A percentile compares a stretch with the other conserved stretches of the same genome.
Evolutionary conservation across 1,140 invertebrate genomes (phyloP).

Genomic region (Goniozus legneri): DNA sequence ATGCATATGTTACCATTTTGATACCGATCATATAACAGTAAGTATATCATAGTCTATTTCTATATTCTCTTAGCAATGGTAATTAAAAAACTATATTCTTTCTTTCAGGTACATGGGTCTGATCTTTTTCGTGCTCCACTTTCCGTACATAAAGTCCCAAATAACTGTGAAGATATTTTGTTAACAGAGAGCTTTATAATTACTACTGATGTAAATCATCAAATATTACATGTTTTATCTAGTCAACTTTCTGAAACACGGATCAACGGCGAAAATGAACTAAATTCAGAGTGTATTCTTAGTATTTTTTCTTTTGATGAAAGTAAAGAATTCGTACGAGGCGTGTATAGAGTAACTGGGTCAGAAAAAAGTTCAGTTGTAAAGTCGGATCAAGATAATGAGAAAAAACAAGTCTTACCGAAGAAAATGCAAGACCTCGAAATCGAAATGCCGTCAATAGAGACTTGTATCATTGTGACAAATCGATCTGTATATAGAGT

Average conservation of each 20-base stretch:
- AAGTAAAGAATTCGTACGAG: slow-evolving; percentile 49
- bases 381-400: slow-evolving; percentile 31
- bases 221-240: slow-evolving; percentile 59
- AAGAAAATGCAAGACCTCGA: slow-evolving; percentile 55
- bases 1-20: slow-evolving; percentile 53
- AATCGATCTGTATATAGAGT: slow-evolving; percentile 67
- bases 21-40: slow-evolving; percentile 55
- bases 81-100: slow-evolving; percentile 7
- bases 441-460: slow-evolving; percentile 53
- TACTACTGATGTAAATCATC: slow-evolving; percentile 52
- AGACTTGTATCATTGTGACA: slow-evolving; percentile 71
- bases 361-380: slow-evolving; percentile 31
- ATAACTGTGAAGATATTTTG: slow-evolving; percentile 55
- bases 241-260: slow-evolving; percentile 61
- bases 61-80: neutral
- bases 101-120: slow-evolving; percentile 60
- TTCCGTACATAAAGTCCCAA: slow-evolving; percentile 68
- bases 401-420: slow-evolving; percentile 44
- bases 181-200: slow-evolving; percentile 65
- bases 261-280: slow-evolving; percentile 58
- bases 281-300: slow-evolving; percentile 56
- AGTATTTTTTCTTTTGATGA: slow-evolving; percentile 57
- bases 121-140: slow-evolving; percentile 64
- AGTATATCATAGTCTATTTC: slow-evolving; percentile 18
- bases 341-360: slow-evolving; percentile 51